Conservation (phyloP, 2,113 vertebrate genomes). For the Thunnus maccoyii region DNA sequence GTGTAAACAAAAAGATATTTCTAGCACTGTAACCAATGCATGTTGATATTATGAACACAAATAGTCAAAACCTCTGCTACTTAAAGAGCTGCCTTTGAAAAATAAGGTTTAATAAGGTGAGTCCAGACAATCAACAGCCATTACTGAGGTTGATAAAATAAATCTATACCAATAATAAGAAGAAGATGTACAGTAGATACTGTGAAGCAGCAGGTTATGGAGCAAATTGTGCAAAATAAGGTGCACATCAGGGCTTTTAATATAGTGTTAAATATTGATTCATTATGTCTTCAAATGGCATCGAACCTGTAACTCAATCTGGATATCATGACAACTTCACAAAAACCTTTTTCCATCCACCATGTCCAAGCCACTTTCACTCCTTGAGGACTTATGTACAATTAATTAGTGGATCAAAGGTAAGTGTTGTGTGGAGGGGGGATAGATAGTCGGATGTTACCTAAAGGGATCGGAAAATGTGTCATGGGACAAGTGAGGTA, state of each 20-base stretch:
- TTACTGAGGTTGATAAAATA: not conserved
- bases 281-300: not conserved
- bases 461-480: slow-evolving; percentile 71
- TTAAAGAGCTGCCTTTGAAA: not conserved
- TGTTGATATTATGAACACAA: not conserved
- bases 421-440: not conserved
- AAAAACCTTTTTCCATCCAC: slow-evolving; percentile 42
- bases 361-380: not conserved
- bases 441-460: slow-evolving; percentile 48
- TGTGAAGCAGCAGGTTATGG: not conserved
- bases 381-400: not conserved
- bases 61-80: not conserved
- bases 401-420: slow-evolving; percentile 27
- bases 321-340: slow-evolving; percentile 2
- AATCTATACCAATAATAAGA: not conserved
- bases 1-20: not conserved
- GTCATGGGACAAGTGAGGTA: slow-evolving; percentile 53
- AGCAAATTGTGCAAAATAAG: not conserved
- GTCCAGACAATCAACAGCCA: not conserved
- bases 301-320: slow-evolving; percentile 9
- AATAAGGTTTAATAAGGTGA: not conserved
- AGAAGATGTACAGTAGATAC: not conserved
- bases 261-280: not conserved
- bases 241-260: not conserved
- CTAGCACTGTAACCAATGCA: not conserved